Conservation (phyloP, 2,888 invertebrate species). For the Lumbricus terrestris region DNA sequence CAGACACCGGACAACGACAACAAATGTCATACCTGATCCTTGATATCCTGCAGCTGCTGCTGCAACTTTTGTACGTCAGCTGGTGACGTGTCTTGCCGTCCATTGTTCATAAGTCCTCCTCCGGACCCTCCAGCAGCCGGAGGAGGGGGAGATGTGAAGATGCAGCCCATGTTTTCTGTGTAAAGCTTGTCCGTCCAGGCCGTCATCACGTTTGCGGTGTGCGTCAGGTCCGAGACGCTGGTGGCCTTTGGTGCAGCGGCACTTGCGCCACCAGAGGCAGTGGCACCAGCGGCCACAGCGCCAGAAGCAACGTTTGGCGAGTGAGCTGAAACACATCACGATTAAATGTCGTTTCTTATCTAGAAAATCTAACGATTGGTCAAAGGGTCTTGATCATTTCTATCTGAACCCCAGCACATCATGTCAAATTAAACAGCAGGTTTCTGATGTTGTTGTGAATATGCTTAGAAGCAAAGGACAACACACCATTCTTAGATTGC, state of each 20-base stretch:
- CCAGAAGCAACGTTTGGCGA: background rate
- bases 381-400: background rate
- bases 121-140: constrained; percentile 45
- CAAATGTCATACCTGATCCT: constrained; percentile 73
- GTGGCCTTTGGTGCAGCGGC: background rate
- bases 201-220: constrained; percentile 25
- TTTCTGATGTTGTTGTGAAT: background rate
- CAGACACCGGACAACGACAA: too few relatives aligned
- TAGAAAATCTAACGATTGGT: background rate
- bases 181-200: constrained; percentile 28
- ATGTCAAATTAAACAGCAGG: background rate
- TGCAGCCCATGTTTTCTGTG: constrained; percentile 32
- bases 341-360: background rate
- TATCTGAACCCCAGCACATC: background rate
- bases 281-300: background rate
- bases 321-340: background rate
- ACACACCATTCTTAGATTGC: background rate
- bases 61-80: constrained; percentile 85
- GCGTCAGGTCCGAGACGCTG: background rate
- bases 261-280: background rate
- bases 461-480: background rate
- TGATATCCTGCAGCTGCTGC: constrained; percentile 94
- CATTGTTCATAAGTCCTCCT: constrained; percentile 55
- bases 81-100: constrained; percentile 55
- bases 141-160: constrained; percentile 27